These are phyloP conservation scores for Hyles vespertilio DNA, from an alignment of 1,140 invertebrate genomes.

Conservation along the genomic window DNA sequence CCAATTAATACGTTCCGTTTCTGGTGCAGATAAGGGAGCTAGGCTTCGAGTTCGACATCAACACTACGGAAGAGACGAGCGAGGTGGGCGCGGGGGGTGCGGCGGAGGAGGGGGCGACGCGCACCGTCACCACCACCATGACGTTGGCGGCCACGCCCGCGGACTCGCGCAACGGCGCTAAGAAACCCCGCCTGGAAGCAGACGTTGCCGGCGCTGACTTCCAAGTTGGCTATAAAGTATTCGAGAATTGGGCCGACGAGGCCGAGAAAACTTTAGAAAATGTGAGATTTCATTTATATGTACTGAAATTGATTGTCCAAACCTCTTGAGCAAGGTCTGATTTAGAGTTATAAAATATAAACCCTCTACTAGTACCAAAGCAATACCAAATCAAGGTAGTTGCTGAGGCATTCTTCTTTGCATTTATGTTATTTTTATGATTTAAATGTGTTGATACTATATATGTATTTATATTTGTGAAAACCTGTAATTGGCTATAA, in stretches of 20 bases:
- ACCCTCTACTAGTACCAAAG: too few relatives aligned
- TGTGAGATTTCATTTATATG: conserved; percentile 12
- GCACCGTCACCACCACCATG: conserved; percentile 14
- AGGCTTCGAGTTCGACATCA: conserved; percentile 78
- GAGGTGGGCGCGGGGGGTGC: conserved; percentile 30
- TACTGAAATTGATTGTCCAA: too few relatives aligned
- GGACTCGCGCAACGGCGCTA: conserved; percentile 66
- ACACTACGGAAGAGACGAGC: conserved; percentile 35
- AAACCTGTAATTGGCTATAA: background rate
- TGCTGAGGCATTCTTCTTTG: too few relatives aligned
- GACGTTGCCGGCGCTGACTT: conserved; percentile 34
- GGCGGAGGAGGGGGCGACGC: conserved; percentile 22
- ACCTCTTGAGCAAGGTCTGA: too few relatives aligned
- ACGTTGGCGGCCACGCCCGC: conserved; percentile 3
- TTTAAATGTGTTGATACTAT: background rate
- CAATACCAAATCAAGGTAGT: too few relatives aligned
- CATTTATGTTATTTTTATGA: too few relatives aligned
- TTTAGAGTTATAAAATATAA: too few relatives aligned
- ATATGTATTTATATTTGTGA: background rate
- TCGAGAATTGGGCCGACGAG: conserved; percentile 44
- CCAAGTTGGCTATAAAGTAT: conserved; percentile 43
- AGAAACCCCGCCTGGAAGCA: conserved; percentile 74
- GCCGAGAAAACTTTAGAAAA: conserved; percentile 30
- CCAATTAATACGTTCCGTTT: background rate
- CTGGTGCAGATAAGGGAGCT: conserved; percentile 76